Evolutionary conservation across 1,140 invertebrate genomes (phyloP).

Genomic region (Solenopsis invicta): DNA sequence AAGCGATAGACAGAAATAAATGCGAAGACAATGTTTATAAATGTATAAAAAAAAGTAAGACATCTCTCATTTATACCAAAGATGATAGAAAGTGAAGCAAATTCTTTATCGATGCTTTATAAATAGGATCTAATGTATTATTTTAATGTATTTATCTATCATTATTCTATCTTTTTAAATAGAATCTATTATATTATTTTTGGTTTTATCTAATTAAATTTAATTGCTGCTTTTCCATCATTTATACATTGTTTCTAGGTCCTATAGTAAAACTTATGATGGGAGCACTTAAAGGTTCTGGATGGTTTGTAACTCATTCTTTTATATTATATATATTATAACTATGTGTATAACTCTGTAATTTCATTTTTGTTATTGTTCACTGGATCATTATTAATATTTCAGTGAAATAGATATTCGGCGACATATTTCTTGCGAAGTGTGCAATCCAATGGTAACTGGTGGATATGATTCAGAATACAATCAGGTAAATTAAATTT

Average conservation of each 20-base stretch:
- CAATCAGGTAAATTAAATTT: constrained; percentile 90
- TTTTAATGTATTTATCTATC: background rate
- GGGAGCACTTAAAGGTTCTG: constrained; percentile 93
- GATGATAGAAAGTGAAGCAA: background rate
- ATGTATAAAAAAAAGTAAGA: constrained; percentile 91
- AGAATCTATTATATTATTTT: background rate
- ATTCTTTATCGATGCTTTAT: background rate
- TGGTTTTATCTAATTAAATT: background rate
- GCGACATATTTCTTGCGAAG: constrained; percentile 97
- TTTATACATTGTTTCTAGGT: constrained; percentile 85
- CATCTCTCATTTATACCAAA: constrained; percentile 12
- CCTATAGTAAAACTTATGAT: constrained; percentile 95
- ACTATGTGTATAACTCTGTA: constrained; percentile 59
- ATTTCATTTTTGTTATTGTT: constrained; percentile 42
- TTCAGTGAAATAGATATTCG: constrained; percentile 92
- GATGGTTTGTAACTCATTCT: constrained; percentile 90
- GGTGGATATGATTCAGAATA: constrained; percentile 96
- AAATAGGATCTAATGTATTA: background rate
- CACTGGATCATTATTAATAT: constrained; percentile 76
- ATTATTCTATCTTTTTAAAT: background rate
- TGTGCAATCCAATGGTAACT: constrained; percentile 93
- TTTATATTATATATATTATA: constrained; percentile 59
- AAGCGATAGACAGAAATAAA: constrained; percentile 91
- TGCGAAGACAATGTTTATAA: constrained; percentile 94
- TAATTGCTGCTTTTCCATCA: constrained; percentile 14